Evolutionary conservation across 2,888 invertebrate genomes (phyloP).

Genomic region (Tribolium freemani): DNA sequence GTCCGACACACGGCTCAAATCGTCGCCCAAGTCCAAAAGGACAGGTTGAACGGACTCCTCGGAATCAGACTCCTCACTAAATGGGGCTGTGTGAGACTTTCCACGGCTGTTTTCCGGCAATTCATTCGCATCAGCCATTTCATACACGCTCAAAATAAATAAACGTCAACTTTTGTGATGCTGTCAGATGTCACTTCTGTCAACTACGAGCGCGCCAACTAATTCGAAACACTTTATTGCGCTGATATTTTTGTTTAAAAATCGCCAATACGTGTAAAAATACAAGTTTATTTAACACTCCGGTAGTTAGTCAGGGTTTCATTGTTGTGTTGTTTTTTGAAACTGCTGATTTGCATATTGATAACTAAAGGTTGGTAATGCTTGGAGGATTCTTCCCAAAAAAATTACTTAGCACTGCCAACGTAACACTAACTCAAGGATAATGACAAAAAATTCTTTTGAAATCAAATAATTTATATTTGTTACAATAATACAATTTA

Average conservation of each 20-base stretch:
- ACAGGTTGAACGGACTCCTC: conserved; percentile 49
- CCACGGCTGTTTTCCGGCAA: conserved; percentile 27
- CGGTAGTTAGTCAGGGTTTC: too few species aligned
- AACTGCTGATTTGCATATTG: too few species aligned
- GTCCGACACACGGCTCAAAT: conserved; percentile 54
- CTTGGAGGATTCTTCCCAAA: too few species aligned
- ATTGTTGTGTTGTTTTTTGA: too few species aligned
- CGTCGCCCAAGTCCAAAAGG: conserved; percentile 59
- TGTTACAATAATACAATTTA: not conserved
- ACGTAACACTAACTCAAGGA: too few species aligned
- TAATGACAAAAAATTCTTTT: not conserved
- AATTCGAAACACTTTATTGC: too few species aligned
- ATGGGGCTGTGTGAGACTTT: not conserved
- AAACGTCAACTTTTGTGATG: conserved; percentile 26
- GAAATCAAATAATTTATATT: not conserved
- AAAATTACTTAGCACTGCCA: too few species aligned
- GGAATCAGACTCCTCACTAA: conserved; percentile 46
- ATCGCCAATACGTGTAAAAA: too few species aligned
- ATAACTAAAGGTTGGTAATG: too few species aligned
- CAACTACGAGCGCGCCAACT: not conserved
- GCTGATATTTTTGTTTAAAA: too few species aligned
- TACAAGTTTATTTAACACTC: too few species aligned
- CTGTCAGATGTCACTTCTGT: conserved; percentile 26
- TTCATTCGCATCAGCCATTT: conserved; percentile 41
- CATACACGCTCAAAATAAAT: conserved; percentile 32